Evolutionary conservation across 1,140 invertebrate genomes (phyloP).

Genomic region (Scaptomyza montana): DNA sequence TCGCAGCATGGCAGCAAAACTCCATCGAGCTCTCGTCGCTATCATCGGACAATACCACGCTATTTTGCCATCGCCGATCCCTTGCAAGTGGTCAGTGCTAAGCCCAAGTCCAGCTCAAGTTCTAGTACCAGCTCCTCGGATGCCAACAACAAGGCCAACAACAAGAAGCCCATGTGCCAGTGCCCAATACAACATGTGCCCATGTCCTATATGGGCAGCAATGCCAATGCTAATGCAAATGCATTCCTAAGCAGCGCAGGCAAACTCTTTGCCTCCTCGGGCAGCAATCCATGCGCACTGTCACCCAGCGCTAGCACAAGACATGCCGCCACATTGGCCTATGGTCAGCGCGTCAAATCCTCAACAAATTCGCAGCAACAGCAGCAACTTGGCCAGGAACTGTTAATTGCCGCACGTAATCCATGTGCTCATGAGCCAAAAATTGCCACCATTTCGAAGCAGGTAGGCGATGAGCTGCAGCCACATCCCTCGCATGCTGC

Average conservation of each 20-base stretch:
- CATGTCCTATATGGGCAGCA: constrained; percentile 83
- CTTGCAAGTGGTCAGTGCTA: constrained; percentile 56
- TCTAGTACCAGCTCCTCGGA: constrained; percentile 39
- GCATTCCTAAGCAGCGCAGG: constrained; percentile 66
- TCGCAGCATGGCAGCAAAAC: constrained; percentile 65
- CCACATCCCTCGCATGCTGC: constrained; percentile 37
- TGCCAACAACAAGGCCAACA: constrained; percentile 33
- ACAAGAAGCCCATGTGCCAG: constrained; percentile 82
- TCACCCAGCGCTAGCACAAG: constrained; percentile 48
- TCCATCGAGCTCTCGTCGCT: constrained; percentile 75
- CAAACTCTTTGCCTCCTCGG: constrained; percentile 55
- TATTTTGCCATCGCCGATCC: constrained; percentile 81
- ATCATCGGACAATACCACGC: constrained; percentile 83
- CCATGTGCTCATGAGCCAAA: constrained; percentile 67
- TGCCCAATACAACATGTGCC: constrained; percentile 83
- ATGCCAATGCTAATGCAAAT: constrained; percentile 71
- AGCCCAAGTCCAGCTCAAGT: constrained; percentile 52
- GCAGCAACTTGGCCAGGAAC: constrained; percentile 53
- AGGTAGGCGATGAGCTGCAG: constrained; percentile 73
- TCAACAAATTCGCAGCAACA: constrained; percentile 64
- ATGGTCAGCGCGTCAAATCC: constrained; percentile 66
- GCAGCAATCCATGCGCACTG: constrained; percentile 50
- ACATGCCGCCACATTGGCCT: constrained; percentile 52
- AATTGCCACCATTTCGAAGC: constrained; percentile 80
- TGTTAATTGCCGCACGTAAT: constrained; percentile 39